Evolutionary conservation across 2,113 vertebrate genomes (phyloP), one percentile per base, ranked within the genome.

Genomic region (Osmerus mordax): DNA sequence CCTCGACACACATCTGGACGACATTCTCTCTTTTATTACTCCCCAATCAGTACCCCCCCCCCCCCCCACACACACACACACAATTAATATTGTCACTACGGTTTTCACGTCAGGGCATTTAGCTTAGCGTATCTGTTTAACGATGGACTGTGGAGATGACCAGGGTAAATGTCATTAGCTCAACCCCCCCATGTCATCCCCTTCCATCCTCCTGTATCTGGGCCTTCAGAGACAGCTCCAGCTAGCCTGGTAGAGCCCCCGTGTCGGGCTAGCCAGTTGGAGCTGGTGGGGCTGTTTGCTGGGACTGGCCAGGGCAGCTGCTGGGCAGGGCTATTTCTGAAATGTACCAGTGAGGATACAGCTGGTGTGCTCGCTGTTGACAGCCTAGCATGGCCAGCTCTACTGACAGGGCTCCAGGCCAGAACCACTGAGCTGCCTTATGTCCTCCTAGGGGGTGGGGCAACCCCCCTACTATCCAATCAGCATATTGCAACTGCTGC

Each of bases 11-110:
- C 56, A 70, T 68, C 55, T 67, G 58, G 51, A 25, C 60, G 72
- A 14, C 60, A 47, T 73, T 77, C 60, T 52, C 71, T 74, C 59
- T 65, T 83, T 81, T 72, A 83, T 81, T 80, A 65, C 59, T 54
- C 64, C 76, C 70, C 83, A 84, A 88, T 91, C 85, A 82, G 82
- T 85, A 82, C 68, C 67, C 67, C 36, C 47, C 72, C 29, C 76
- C 86, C 75, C 81, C 32, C 32, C 0, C 7, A 47, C 32, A 9
- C 7, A 47, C 75, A 81, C 32, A 9, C 7, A 47, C 41, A 83
- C 83, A 78, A 86, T 89, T 86, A 88, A 86, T 87, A 77, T 59
- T 81, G 83, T 86, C 83, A 84, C 79, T 87, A 88, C 85, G 81
- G 86, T 86, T 86, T 83, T 78, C 79, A 75, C 63, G 69, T 77